Evolutionary conservation across 2,113 vertebrate genomes (phyloP), one percentile per base, ranked within the genome.

Genomic region (Aptenodytes patagonicus): DNA sequence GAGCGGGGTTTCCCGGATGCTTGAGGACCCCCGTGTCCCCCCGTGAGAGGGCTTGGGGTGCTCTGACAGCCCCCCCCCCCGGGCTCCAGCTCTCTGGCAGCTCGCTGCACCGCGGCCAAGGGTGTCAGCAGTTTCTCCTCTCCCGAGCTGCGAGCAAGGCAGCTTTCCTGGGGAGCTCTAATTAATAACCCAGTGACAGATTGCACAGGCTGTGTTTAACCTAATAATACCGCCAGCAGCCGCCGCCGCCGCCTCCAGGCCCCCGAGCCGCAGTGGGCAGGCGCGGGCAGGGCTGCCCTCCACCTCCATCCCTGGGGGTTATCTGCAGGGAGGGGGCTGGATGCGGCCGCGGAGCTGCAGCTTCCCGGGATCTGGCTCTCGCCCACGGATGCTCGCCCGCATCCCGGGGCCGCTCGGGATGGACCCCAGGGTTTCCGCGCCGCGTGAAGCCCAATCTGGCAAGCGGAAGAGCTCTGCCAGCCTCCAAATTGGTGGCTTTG

Each of bases 1-100:
- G 17, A 21, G 66, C 0, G 3, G 29, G 44, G n/a, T 8, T 29
- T n/a, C 36, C n/a, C 0, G 4, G n/a, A 4, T 60, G 22, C 32
- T 11, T 9, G 47, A 32, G 66, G 49, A 29, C 24, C 46, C 54
- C 32, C 9, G 0, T 9, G 26, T 26, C 17, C 15, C 15, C 29
- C 14, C 12, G 0, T 3, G 24, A 42, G 44, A 17, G 32, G 32
- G 26, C 3, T 36, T 10, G 21, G 32, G 54, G 17, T 51, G 46
- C 36, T 58, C 25, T 5, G 14, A 15, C 6, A 7, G 1, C 32
- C 7, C 51, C 42, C 14, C 2, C 0, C 6, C 1, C 47, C 6
- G 1, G 32, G 18, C 32, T 1, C 19, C 4, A 4, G 21, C 34
- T 46, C 79, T 17, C 38, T 9, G 14, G 61, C 76, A n/a, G 17